Conservation (phyloP, 1,140 invertebrate genomes). For the Orchesella cincta region DNA sequence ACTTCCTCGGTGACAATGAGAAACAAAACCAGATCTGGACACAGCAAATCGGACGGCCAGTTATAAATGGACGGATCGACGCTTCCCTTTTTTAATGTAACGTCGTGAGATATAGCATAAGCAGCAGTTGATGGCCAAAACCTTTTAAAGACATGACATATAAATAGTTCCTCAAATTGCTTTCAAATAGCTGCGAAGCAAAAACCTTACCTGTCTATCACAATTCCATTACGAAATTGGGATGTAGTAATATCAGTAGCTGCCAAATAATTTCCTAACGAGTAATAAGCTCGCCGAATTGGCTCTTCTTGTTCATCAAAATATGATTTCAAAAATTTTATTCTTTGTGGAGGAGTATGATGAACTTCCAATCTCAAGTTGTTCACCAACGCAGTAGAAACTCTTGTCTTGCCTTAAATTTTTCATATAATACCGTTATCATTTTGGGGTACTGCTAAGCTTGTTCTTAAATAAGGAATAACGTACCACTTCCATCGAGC, state of each 20-base stretch:
- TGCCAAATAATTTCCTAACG: conserved; percentile 49
- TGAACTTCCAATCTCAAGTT: conserved; percentile 32
- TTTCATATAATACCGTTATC: background rate
- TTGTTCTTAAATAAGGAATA: background rate
- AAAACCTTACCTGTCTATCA: conserved; percentile 49
- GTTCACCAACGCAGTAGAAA: conserved; percentile 40
- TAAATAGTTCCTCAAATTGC: background rate
- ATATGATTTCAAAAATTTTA: conserved; percentile 45
- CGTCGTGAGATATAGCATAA: conserved; percentile 54
- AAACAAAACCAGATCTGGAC: conserved; percentile 54
- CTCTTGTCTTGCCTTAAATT: conserved; percentile 47
- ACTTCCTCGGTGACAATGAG: conserved; percentile 52
- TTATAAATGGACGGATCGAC: conserved; percentile 50
- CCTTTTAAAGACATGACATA: conserved; percentile 39
- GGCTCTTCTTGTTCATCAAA: conserved; percentile 46
- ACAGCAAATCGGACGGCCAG: conserved; percentile 56
- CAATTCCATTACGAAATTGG: conserved; percentile 39
- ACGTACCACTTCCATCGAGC: conserved; percentile 46
- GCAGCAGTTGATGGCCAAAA: conserved; percentile 57
- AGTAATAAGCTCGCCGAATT: conserved; percentile 45
- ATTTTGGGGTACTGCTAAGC: background rate
- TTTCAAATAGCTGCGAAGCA: background rate
- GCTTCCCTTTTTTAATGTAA: conserved; percentile 25
- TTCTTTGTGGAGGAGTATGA: conserved; percentile 44
- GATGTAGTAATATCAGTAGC: conserved; percentile 41